Evolutionary conservation across 2,797 vertebrate species (phyloP).

Genomic region (Podargus strigoides): DNA sequence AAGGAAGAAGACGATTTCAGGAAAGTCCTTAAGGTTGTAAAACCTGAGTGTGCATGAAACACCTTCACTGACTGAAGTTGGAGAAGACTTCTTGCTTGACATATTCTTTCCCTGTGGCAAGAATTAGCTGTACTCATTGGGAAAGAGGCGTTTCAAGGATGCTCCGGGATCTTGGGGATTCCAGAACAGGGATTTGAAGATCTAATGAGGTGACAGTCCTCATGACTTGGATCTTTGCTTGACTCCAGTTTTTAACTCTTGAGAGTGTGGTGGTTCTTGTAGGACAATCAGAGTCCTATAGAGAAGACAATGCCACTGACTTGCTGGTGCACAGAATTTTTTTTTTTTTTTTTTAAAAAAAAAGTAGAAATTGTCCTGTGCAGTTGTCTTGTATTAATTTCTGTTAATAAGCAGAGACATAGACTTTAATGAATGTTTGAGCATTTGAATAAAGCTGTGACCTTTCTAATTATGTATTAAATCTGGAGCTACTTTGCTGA

Average conservation of each 20-base stretch:
- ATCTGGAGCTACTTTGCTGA: not conserved
- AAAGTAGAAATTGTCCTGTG: not conserved
- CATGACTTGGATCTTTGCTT: not conserved
- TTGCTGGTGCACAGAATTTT: not conserved
- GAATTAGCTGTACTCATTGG: not conserved
- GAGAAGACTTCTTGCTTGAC: not conserved
- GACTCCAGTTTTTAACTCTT: not conserved
- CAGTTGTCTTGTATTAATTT: not conserved
- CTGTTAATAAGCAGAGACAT: not conserved
- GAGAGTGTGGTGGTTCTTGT: not conserved
- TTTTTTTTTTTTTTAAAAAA: no score
- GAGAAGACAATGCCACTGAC: not conserved
- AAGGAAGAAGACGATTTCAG: not conserved
- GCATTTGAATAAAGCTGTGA: not conserved
- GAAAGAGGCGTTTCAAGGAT: not conserved
- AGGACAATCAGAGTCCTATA: no score
- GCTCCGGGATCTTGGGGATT: accelerated
- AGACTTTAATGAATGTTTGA: not conserved
- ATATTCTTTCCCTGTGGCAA: not conserved
- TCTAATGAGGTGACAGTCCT: not conserved
- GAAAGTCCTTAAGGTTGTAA: not conserved
- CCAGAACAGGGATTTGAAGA: not conserved
- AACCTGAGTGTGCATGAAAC: not conserved
- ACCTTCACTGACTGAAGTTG: not conserved
- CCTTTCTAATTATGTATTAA: not conserved